Percentiles rank a stretch among this genome's conserved stretches.
phyloP scores from a whole-genome alignment of 2,888 invertebrate species.

The Acrobasis repandana region DNA sequence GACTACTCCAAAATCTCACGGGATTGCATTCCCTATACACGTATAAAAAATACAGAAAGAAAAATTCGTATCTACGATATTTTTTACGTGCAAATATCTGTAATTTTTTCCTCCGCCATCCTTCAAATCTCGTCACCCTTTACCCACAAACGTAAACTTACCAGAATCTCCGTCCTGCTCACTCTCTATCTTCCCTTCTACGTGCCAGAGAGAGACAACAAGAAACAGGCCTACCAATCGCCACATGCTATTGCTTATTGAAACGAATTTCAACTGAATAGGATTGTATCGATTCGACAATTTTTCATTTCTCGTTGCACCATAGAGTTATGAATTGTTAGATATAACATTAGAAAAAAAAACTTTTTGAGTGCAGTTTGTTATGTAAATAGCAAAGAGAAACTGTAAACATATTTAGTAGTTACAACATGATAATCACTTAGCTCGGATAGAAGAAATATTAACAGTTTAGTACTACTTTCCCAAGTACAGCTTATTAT shows the following conservation, averaged over 20 bases:
- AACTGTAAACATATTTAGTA: not conserved
- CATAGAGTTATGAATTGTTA: slow-evolving; percentile 11
- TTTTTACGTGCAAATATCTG: no score
- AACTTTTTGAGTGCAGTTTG: not conserved
- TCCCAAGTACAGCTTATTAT: no score
- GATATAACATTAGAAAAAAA: not conserved
- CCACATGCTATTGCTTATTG: slow-evolving; percentile 29
- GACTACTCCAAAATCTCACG: no score
- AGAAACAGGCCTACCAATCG: slow-evolving; percentile 15
- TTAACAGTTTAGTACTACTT: no score
- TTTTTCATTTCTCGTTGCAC: slow-evolving; percentile 20
- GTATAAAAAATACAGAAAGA: no score
- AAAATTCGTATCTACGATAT: no score
- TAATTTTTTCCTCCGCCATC: no score
- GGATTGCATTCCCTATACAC: no score
- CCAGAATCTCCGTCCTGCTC: slow-evolving; percentile 29
- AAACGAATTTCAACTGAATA: slow-evolving; percentile 15
- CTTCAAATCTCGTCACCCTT: no score
- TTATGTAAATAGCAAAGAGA: not conserved
- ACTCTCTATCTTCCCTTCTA: slow-evolving; percentile 25
- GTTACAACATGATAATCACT: not conserved
- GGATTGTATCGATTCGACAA: slow-evolving; percentile 18
- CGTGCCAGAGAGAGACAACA: slow-evolving; percentile 26
- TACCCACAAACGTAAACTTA: slow-evolving; percentile 18
- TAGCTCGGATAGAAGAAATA: no score